phyloP scores from a whole-genome alignment of 2,113 vertebrate genomes.

The Charadrius vociferus region DNA sequence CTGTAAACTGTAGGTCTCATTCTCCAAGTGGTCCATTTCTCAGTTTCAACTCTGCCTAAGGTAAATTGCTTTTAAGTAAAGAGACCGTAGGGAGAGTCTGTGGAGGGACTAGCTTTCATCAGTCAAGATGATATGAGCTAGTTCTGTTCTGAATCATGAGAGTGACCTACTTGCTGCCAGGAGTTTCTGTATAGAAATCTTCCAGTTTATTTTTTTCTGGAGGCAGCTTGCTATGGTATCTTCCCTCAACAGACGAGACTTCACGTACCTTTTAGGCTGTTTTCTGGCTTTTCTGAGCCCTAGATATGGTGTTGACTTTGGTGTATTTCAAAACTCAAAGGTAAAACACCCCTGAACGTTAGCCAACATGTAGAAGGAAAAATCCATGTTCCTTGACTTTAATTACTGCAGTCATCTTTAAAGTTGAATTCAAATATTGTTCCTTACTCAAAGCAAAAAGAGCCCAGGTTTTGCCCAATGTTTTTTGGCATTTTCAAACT shows the following conservation, averaged over 20 bases:
- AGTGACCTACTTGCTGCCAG: background rate
- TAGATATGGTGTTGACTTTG: accelerated
- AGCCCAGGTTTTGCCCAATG: background rate
- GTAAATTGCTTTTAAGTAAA: slow-evolving; percentile 7
- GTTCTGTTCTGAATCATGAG: background rate
- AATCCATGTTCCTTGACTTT: background rate
- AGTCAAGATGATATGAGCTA: background rate
- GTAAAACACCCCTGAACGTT: background rate
- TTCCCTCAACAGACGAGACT: background rate
- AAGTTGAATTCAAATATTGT: background rate
- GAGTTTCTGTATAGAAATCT: background rate
- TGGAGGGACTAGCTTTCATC: background rate
- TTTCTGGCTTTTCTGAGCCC: background rate
- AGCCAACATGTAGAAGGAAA: background rate
- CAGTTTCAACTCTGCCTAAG: background rate
- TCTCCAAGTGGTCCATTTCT: background rate
- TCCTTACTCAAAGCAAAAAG: background rate
- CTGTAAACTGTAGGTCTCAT: background rate
- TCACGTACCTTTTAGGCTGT: background rate
- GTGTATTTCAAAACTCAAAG: background rate
- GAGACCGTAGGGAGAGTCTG: background rate
- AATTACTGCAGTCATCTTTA: background rate
- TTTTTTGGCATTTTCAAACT: background rate
- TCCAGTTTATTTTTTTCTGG: background rate
- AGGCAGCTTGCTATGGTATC: background rate